Base-by-base conservation (phyloP, 2,113 vertebrate genomes). In the Mohoua ochrocephala region DNA sequence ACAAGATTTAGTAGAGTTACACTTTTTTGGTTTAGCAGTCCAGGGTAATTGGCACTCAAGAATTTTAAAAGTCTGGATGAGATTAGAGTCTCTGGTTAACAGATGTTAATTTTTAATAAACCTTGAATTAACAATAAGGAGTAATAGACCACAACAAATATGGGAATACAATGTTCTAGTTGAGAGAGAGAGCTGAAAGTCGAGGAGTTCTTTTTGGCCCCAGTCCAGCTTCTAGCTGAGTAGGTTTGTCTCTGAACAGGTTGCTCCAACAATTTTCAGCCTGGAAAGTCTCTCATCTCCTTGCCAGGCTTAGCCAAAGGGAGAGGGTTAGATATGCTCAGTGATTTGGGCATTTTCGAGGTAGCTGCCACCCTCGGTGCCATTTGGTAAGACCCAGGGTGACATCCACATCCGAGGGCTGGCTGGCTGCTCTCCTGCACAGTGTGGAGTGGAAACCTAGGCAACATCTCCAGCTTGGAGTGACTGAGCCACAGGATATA, bases 51-150 rank as follows among this genome's bases (percentile, higher is more conserved):
- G 84, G 8, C 35, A 76, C n/a, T 39, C n/a, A 45, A 93, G 78
- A 87, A 78, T 65, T 78, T 71, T 65, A 50, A 31, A 82, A 93
- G 37, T 79, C 50, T 82, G 63, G 54, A 41, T 91, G 87, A 89
- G 79, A 92, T 70, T 57, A 88, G 8, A 49, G 27, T 87, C 53
- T 93, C 78, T 83, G 61, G 20, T 84, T 69, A 85, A 79, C 67
- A 85, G 89, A 65, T 67, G 45, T 76, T 83, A 54, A 83, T 96
- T 91, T 84, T 87, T 81, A 91, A 78, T 89, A 86, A 67, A 81
- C 82, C 64, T 59, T 78, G 60, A 79, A 71, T 83, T 93, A 71
- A 57, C 44, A 77, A 9, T 57, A 91, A 59, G 52, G 35, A 82
- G 30, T 81, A 81, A 65, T 50, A 70, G 70, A 76, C 70, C 69